These are phyloP conservation scores for Nineta flava DNA, from an alignment of 2,888 invertebrate species.

Conservation along the genomic window DNA sequence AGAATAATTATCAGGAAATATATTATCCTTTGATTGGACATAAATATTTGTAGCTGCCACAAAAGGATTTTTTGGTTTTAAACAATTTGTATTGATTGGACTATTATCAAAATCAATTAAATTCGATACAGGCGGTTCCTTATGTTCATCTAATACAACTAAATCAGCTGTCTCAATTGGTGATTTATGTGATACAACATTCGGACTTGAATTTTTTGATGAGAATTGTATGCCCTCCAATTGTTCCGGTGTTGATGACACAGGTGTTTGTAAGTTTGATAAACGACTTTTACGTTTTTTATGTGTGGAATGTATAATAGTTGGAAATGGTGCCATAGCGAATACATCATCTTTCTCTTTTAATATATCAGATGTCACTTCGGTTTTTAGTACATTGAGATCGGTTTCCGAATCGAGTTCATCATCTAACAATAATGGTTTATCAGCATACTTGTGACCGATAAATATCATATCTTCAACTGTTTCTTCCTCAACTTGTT, in stretches of 20 bases:
- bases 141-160: slow-evolving; percentile 4
- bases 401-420: slow-evolving; percentile 48
- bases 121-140: neutral
- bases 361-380: slow-evolving; percentile 16
- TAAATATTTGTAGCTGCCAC: slow-evolving; percentile 3
- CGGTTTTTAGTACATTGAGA: slow-evolving; percentile 2
- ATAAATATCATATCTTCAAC: slow-evolving; percentile 41
- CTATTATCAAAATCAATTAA: slow-evolving; percentile 5
- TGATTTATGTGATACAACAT: neutral
- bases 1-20: neutral
- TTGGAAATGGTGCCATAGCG: slow-evolving; percentile 49
- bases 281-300: slow-evolving; percentile 9
- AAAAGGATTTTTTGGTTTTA: neutral
- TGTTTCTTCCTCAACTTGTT: slow-evolving; percentile 23
- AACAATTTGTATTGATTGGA: neutral
- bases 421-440: slow-evolving; percentile 58
- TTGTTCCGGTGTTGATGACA: neutral
- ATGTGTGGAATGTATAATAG: slow-evolving; percentile 14
- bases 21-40: slow-evolving; percentile 8
- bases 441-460: slow-evolving; percentile 60
- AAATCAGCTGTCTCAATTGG: slow-evolving; percentile 6
- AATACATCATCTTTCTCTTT: slow-evolving; percentile 45
- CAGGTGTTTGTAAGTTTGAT: neutral
- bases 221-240: neutral
- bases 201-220: neutral